A percentile compares a stretch with the other conserved stretches of the same genome.
Evolutionary conservation across 1,140 invertebrate species (phyloP).

Genomic region (Ooceraea biroi): DNA sequence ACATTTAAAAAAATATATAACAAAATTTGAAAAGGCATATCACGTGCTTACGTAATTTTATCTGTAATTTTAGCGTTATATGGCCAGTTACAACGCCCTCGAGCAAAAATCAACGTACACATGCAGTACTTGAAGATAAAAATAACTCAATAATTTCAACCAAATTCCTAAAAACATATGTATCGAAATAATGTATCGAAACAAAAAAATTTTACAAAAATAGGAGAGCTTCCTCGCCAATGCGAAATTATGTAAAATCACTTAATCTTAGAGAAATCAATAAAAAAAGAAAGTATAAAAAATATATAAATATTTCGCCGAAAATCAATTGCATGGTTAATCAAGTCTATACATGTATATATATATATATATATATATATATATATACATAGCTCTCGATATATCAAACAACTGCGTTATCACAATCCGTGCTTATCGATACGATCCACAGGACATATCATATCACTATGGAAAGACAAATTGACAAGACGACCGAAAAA

Average conservation of each 20-base stretch:
- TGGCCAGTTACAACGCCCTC: background rate
- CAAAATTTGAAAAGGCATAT: background rate
- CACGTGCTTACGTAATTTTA: background rate
- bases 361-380: too few relatives aligned
- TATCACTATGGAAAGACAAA: background rate
- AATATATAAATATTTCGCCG: conserved; percentile 2
- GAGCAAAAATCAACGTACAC: background rate
- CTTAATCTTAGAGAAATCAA: background rate
- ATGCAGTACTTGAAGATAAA: too few relatives aligned
- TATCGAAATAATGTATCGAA: background rate
- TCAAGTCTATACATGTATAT: too few relatives aligned
- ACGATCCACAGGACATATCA: background rate
- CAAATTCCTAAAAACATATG: conserved; percentile 15
- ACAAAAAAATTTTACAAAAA: background rate
- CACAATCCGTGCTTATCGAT: conserved; percentile 1
- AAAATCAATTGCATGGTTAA: background rate
- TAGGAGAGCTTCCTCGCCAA: background rate
- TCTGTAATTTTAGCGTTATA: background rate
- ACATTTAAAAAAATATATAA: background rate
- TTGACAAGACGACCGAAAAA: background rate
- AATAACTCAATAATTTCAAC: background rate
- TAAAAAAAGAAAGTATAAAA: background rate
- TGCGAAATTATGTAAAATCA: conserved; percentile 5
- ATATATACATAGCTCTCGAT: too few relatives aligned
- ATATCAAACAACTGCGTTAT: conserved; percentile 7